Conservation (phyloP, 2,797 vertebrate genomes). For the Threskiornis aethiopicus region DNA sequence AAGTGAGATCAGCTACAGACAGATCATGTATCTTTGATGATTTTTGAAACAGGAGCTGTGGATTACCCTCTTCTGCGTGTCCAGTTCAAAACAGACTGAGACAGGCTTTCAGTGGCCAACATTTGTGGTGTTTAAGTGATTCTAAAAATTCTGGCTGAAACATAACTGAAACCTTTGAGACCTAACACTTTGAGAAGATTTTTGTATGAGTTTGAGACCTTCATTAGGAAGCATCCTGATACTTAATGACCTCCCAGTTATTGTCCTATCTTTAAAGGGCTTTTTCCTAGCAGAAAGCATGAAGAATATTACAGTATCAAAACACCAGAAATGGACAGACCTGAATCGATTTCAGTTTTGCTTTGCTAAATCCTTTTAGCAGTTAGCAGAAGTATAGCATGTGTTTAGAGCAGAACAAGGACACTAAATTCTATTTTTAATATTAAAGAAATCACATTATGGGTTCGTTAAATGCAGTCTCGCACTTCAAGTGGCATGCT, state of each 20-base stretch:
- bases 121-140: neutral
- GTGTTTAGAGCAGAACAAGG: neutral
- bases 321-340: neutral
- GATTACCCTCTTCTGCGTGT: neutral
- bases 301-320: neutral
- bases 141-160: neutral
- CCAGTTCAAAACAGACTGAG: neutral
- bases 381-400: neutral
- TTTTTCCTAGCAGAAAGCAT: neutral
- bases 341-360: neutral
- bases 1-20: neutral
- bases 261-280: neutral
- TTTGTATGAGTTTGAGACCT: neutral
- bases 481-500: neutral
- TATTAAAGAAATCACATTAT: neutral
- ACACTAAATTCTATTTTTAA: neutral
- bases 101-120: neutral
- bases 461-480: neutral
- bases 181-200: neutral
- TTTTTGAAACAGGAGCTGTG: neutral
- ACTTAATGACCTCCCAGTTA: neutral
- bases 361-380: neutral
- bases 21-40: fast-evolving
- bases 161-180: fast-evolving
- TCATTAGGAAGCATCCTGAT: neutral